phyloP scores from a whole-genome alignment of 2,888 invertebrate species.

The Callyntrura sp. region DNA sequence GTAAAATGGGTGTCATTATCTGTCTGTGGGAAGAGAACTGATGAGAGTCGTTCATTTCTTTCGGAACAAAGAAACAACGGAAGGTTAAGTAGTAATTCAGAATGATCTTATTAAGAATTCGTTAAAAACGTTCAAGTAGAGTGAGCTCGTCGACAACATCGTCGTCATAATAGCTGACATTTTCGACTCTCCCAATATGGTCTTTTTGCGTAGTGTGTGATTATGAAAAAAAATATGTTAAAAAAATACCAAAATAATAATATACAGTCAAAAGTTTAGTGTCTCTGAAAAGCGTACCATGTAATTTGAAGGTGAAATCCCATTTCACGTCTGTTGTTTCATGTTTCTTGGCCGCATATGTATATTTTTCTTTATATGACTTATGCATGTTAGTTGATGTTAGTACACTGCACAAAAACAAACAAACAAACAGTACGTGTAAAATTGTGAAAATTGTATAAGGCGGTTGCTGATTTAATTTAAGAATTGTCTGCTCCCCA shows the following conservation, averaged over 20 bases:
- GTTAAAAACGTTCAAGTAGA: neutral
- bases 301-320: neutral
- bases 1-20: conserved; percentile 21
- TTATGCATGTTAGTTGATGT: too few species aligned
- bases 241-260: conserved; percentile 41
- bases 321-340: neutral
- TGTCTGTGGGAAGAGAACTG: neutral
- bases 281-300: neutral
- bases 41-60: too few species aligned
- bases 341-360: too few species aligned
- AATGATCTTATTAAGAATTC: conserved; percentile 63
- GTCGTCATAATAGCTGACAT: neutral
- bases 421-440: too few species aligned
- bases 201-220: conserved; percentile 12
- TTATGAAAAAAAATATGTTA: conserved; percentile 12
- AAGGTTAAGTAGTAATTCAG: neutral
- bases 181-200: neutral
- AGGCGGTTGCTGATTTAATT: conserved; percentile 49
- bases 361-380: too few species aligned
- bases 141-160: neutral
- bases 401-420: too few species aligned
- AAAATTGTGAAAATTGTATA: too few species aligned
- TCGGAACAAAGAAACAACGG: conserved; percentile 9
- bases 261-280: neutral
- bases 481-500: too few species aligned